phyloP scores from a whole-genome alignment of 2,888 invertebrate species.

The Eugnorisma glareosa region DNA sequence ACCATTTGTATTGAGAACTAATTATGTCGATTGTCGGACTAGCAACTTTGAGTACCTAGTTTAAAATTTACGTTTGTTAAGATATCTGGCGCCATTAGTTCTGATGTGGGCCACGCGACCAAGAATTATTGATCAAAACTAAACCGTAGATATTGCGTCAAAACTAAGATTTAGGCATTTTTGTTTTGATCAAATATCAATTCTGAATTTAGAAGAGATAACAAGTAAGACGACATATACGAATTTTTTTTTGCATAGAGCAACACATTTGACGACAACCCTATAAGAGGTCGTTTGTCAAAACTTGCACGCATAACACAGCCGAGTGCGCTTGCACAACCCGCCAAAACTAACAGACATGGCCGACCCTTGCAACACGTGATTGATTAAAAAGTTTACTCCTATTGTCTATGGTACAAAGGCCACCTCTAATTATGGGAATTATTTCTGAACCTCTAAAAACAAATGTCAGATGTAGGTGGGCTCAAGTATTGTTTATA shows the following conservation, averaged over 20 bases:
- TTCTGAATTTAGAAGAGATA: neutral
- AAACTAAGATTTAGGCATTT: no score
- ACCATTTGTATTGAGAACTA: slow-evolving; percentile 33
- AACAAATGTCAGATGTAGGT: slow-evolving; percentile 72
- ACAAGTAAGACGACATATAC: neutral
- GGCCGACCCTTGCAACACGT: slow-evolving; percentile 74
- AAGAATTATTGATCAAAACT: neutral
- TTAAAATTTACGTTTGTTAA: no score
- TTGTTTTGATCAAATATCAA: no score
- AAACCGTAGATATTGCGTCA: neutral
- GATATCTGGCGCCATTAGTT: neutral
- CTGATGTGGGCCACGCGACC: neutral
- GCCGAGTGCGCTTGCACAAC: slow-evolving; percentile 71
- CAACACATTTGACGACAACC: slow-evolving; percentile 20
- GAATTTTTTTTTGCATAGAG: neutral
- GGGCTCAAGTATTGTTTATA: slow-evolving; percentile 63
- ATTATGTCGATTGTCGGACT: slow-evolving; percentile 29
- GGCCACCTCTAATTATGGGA: slow-evolving; percentile 80
- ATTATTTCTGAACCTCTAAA: slow-evolving; percentile 70
- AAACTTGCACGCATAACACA: slow-evolving; percentile 61
- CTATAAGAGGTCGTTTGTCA: slow-evolving; percentile 69
- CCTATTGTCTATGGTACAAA: slow-evolving; percentile 83
- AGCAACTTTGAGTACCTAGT: slow-evolving; percentile 13
- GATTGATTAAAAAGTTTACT: slow-evolving; percentile 87
- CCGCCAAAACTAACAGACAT: slow-evolving; percentile 76